A percentile compares a stretch with the other conserved stretches of the same genome.
Evolutionary conservation across 2,113 vertebrate species (phyloP).

Genomic region (Ciconia boyciana): DNA sequence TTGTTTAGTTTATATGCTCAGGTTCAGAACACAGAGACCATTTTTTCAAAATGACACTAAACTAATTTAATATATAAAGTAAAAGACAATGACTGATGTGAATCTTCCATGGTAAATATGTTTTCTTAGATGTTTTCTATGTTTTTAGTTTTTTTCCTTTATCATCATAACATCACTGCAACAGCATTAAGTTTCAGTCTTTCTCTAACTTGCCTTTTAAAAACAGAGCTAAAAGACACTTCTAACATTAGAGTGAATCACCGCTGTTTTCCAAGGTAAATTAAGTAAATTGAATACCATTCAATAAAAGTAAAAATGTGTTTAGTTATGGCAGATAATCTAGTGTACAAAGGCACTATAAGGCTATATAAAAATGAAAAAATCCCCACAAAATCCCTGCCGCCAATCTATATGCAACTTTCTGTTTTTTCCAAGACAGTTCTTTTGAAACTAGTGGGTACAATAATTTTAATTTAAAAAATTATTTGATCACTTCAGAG

Average conservation of each 20-base stretch:
- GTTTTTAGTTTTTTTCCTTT: neutral
- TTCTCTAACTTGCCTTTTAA: neutral
- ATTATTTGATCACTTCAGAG: neutral
- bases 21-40: neutral
- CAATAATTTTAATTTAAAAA: neutral
- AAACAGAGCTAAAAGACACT: neutral
- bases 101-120: neutral
- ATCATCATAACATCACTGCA: neutral
- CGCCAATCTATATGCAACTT: neutral
- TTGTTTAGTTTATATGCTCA: neutral
- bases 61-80: neutral
- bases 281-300: neutral
- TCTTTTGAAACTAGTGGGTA: neutral
- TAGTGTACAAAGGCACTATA: neutral
- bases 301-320: neutral
- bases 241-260: neutral
- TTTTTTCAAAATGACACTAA: neutral
- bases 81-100: neutral
- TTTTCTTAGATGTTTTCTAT: neutral
- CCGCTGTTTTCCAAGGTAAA: neutral
- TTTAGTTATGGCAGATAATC: neutral
- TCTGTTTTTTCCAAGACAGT: neutral
- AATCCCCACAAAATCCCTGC: neutral
- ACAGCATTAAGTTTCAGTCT: neutral
- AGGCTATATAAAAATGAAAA: neutral